Conservation (phyloP, 1,140 invertebrate genomes). For the Bombus ignitus region DNA sequence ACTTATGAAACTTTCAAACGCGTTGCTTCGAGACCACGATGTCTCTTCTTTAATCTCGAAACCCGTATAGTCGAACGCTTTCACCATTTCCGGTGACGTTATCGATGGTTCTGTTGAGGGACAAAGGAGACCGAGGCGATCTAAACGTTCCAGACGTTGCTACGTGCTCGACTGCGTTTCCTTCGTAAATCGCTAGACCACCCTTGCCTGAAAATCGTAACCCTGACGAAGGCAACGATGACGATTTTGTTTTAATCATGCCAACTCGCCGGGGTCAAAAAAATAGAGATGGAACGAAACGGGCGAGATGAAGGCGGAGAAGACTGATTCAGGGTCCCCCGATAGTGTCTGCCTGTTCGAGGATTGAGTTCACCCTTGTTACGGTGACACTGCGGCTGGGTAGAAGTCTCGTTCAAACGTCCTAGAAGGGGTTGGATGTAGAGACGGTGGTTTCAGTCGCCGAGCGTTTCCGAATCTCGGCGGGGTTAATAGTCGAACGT, state of each 20-base stretch:
- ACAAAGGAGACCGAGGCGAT: background rate
- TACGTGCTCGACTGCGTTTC: background rate
- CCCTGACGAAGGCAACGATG: conserved; percentile 18
- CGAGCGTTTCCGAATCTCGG: conserved; percentile 70
- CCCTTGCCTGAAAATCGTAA: background rate
- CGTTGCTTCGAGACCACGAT: background rate
- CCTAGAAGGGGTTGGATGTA: conserved; percentile 59
- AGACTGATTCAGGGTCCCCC: conserved; percentile 7
- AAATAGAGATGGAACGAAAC: background rate
- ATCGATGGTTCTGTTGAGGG: background rate
- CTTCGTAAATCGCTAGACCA: no score
- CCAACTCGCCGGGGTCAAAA: conserved; percentile 43
- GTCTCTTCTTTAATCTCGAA: conserved; percentile 6
- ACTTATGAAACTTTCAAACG: conserved; percentile 18
- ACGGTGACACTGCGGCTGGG: conserved; percentile 45
- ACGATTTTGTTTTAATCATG: conserved; percentile 65
- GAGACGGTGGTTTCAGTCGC: conserved; percentile 64
- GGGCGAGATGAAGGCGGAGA: conserved; percentile 10
- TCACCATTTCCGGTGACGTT: background rate
- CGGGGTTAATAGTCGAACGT: conserved; percentile 74
- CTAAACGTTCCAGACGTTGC: no score
- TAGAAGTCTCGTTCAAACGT: conserved; percentile 62
- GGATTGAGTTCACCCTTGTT: conserved; percentile 64
- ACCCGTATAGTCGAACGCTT: no score
- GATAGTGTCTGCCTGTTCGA: conserved; percentile 47